Conservation (phyloP, 2,888 invertebrate genomes). For the Quadroppia sp. region DNA sequence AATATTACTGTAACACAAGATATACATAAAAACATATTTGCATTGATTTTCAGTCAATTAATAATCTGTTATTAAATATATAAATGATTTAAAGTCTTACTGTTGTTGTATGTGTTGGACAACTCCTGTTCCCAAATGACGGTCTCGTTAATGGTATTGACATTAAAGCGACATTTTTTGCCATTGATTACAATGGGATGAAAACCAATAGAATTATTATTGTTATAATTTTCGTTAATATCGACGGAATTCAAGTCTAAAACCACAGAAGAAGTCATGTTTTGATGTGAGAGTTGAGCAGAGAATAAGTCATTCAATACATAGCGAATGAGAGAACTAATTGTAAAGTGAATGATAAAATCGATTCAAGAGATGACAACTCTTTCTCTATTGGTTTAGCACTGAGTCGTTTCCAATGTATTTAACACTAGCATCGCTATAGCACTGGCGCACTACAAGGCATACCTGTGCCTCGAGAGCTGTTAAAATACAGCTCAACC, state of each 20-base stretch:
- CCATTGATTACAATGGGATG: conserved; percentile 26
- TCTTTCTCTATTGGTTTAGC: conserved; percentile 15
- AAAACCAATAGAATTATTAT: conserved; percentile 14
- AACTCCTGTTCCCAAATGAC: conserved; percentile 19
- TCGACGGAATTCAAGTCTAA: not conserved
- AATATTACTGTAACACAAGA: no score
- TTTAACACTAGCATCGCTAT: not conserved
- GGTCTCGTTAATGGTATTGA: conserved; percentile 7
- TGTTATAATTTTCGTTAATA: not conserved
- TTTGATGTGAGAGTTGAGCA: not conserved
- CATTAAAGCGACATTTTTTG: conserved; percentile 25
- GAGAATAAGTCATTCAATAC: no score
- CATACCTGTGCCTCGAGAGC: not conserved
- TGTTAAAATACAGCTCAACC: no score
- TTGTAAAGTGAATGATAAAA: not conserved
- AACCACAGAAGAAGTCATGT: conserved; percentile 11
- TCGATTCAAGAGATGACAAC: conserved; percentile 16
- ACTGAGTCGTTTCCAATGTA: not conserved
- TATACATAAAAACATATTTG: no score
- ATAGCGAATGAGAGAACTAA: not conserved
- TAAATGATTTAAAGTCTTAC: no score
- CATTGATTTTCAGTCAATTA: no score
- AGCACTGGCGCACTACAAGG: not conserved
- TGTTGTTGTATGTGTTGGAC: conserved; percentile 16
- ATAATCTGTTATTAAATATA: no score